A percentile compares a stretch with the other conserved stretches of the same genome.
phyloP scores from a whole-genome alignment of 2,888 invertebrate species.

The Thera obeliscata region DNA sequence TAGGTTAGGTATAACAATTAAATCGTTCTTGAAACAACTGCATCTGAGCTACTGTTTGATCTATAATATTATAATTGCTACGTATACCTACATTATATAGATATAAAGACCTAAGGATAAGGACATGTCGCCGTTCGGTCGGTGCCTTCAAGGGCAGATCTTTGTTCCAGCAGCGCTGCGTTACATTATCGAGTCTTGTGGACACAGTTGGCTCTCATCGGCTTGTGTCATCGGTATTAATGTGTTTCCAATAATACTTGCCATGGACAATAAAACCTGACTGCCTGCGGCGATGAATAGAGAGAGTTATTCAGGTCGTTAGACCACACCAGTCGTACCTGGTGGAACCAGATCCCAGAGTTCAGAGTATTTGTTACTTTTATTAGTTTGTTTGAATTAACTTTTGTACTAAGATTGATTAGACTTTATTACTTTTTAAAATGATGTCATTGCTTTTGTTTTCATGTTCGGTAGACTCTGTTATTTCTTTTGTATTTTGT shows the following conservation, averaged over 20 bases:
- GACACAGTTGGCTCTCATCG: slow-evolving; percentile 82
- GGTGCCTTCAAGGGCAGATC: slow-evolving; percentile 74
- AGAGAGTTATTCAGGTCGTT: slow-evolving; percentile 62
- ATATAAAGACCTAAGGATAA: slow-evolving; percentile 27
- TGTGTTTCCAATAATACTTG: slow-evolving; percentile 77
- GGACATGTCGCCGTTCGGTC: slow-evolving; percentile 53
- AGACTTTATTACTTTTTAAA: too few relatives aligned
- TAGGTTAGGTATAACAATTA: slow-evolving; percentile 9
- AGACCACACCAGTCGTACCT: slow-evolving; percentile 73
- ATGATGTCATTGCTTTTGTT: too few relatives aligned
- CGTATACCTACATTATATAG: slow-evolving; percentile 17
- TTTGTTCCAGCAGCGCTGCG: slow-evolving; percentile 67
- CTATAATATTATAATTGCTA: slow-evolving; percentile 31
- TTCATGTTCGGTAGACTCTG: too few relatives aligned
- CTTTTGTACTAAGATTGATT: too few relatives aligned
- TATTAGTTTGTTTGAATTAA: not conserved
- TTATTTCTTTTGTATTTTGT: too few relatives aligned
- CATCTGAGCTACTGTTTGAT: slow-evolving; percentile 53
- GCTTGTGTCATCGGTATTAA: slow-evolving; percentile 82
- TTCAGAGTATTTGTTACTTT: not conserved
- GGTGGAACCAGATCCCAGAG: not conserved
- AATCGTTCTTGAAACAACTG: slow-evolving; percentile 59
- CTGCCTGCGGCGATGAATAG: slow-evolving; percentile 72
- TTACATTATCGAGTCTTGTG: slow-evolving; percentile 72
- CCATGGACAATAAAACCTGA: slow-evolving; percentile 74